A percentile compares a stretch with the other conserved stretches of the same genome.
Conservation (phyloP, 1,140 invertebrate genomes). For the Adelges cooleyi region DNA sequence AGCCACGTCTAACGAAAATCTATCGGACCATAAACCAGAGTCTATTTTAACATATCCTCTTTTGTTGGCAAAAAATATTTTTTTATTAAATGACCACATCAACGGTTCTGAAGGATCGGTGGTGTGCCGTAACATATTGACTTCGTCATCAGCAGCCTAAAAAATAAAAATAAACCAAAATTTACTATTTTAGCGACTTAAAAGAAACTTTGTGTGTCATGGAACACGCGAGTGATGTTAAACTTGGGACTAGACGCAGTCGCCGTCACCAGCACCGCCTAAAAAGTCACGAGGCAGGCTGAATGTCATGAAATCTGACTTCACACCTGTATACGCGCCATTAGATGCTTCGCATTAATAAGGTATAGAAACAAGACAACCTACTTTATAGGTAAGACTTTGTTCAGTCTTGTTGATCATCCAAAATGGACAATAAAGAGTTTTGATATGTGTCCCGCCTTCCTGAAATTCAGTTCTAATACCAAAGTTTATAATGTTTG, state of each 20-base stretch:
- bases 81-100: constrained; percentile 82
- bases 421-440: constrained; percentile 92
- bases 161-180: neutral
- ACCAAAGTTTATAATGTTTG: constrained; percentile 17
- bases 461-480: constrained; percentile 14
- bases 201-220: no score
- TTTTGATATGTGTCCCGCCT: constrained; percentile 18
- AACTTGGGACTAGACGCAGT: no score
- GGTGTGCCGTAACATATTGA: constrained; percentile 69
- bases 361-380: constrained; percentile 36
- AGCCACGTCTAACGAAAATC: constrained; percentile 92
- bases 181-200: no score
- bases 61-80: constrained; percentile 84
- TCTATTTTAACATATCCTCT: constrained; percentile 75
- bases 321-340: no score
- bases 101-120: constrained; percentile 50
- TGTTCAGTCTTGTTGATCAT: constrained; percentile 94
- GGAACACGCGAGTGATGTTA: no score
- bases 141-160: constrained; percentile 46
- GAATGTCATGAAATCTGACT: no score
- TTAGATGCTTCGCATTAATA: no score
- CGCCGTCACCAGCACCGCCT: no score
- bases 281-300: no score
- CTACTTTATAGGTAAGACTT: constrained; percentile 75
- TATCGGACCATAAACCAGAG: constrained; percentile 89